phyloP scores from a whole-genome alignment of 2,888 invertebrate genomes.

The Dascillus cervinus region DNA sequence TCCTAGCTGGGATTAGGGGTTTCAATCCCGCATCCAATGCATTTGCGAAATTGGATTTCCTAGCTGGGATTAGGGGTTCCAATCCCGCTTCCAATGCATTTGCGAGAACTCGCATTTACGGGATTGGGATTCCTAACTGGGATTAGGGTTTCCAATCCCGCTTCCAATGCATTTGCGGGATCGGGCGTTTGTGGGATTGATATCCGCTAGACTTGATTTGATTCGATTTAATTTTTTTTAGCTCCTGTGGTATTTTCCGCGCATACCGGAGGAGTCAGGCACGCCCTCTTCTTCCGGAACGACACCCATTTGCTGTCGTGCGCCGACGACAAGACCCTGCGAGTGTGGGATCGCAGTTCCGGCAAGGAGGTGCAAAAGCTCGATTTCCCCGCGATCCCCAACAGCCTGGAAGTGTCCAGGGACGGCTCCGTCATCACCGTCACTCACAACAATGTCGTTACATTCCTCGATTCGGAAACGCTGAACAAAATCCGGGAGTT shows the following conservation, averaged over 20 bases:
- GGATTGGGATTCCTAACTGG: too few species aligned
- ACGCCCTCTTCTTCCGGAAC: slow-evolving; percentile 78
- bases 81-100: too few species aligned
- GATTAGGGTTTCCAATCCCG: too few species aligned
- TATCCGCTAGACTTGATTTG: too few species aligned
- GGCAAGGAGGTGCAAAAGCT: slow-evolving; percentile 80
- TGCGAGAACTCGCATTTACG: too few species aligned
- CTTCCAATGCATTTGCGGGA: too few species aligned
- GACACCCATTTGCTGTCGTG: slow-evolving; percentile 79
- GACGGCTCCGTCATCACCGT: slow-evolving; percentile 83
- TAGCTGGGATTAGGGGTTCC: too few species aligned
- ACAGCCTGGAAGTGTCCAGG: slow-evolving; percentile 82
- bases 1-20: too few species aligned
- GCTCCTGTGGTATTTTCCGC: slow-evolving; percentile 74
- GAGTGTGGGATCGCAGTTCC: slow-evolving; percentile 75
- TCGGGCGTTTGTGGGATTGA: too few species aligned
- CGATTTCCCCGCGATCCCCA: slow-evolving; percentile 77
- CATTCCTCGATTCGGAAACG: slow-evolving; percentile 65
- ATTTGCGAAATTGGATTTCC: too few species aligned
- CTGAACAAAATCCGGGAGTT: slow-evolving; percentile 80
- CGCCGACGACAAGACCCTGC: slow-evolving; percentile 86
- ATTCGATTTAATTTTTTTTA: slow-evolving; percentile 42
- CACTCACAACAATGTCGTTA: slow-evolving; percentile 65
- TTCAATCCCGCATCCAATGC: too few species aligned
- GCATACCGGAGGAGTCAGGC: slow-evolving; percentile 77